Conservation (phyloP, 1,140 invertebrate genomes). For the Arion vulgaris region DNA sequence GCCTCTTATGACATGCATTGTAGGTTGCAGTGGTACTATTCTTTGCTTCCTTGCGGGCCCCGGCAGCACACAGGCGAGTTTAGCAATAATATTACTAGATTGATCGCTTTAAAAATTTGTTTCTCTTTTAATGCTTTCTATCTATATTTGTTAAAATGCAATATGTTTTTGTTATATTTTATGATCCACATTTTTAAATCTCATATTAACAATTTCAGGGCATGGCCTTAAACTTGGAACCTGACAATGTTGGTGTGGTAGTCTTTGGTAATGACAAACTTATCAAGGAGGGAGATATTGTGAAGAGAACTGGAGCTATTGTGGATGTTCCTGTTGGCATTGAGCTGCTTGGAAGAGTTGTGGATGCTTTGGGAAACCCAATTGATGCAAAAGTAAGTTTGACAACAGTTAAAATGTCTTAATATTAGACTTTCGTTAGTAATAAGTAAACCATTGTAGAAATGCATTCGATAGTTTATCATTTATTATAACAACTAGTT, state of each 20-base stretch:
- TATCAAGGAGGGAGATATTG: constrained; percentile 99
- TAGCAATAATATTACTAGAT: too few species aligned
- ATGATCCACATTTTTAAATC: too few species aligned
- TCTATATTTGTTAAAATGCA: too few species aligned
- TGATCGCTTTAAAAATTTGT: too few species aligned
- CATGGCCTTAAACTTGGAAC: constrained; percentile 99
- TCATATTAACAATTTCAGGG: constrained; percentile 77
- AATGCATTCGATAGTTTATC: neutral
- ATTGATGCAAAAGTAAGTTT: constrained; percentile 93
- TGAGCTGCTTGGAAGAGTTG: constrained; percentile 95
- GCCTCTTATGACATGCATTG: too few species aligned
- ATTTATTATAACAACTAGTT: too few species aligned
- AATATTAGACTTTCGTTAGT: neutral
- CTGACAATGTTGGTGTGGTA: constrained; percentile 99
- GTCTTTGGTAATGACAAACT: constrained; percentile 99
- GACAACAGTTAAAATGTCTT: neutral
- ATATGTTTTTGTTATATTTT: too few species aligned
- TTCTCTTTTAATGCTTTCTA: too few species aligned
- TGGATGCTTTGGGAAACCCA: constrained; percentile 92
- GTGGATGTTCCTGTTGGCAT: constrained; percentile 99
- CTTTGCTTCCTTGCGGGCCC: too few species aligned
- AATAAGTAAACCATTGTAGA: neutral
- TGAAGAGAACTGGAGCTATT: constrained; percentile 99
- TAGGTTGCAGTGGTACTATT: too few species aligned
- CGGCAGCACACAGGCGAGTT: too few species aligned